Conservation (phyloP, 2,888 invertebrate genomes). For the Creontiades dilutus region DNA sequence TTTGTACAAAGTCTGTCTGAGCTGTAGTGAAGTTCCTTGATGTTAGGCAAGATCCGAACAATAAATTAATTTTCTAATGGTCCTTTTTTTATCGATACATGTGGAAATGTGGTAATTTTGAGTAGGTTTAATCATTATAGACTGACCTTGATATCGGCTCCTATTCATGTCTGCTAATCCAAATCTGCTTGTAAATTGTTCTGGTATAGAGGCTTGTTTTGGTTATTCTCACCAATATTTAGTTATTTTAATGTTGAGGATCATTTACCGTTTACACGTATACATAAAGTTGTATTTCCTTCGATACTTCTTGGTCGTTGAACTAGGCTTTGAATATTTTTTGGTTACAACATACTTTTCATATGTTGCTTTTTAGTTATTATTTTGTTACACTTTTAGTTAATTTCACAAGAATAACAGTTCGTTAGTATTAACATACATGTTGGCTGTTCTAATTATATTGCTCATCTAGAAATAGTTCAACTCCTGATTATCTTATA, state of each 20-base stretch:
- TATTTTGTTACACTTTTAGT: neutral
- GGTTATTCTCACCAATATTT: neutral
- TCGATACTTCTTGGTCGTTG: neutral
- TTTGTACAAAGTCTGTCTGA: slow-evolving; percentile 23
- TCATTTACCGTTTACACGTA: neutral
- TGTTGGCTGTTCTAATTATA: too few relatives aligned
- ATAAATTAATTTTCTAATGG: slow-evolving; percentile 36
- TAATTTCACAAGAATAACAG: too few relatives aligned
- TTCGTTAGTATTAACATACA: too few relatives aligned
- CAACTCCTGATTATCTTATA: too few relatives aligned
- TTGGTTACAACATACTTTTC: neutral
- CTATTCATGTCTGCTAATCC: neutral
- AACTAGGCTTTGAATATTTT: neutral
- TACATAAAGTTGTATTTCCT: neutral
- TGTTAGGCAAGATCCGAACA: slow-evolving; percentile 37
- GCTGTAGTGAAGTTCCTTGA: slow-evolving; percentile 49
- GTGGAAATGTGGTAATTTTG: neutral
- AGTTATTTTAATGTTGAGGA: neutral
- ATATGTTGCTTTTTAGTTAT: slow-evolving; percentile 2
- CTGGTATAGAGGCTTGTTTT: neutral
- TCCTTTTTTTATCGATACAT: neutral
- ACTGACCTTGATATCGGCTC: slow-evolving; percentile 4
- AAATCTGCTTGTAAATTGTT: neutral
- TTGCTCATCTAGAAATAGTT: too few relatives aligned
- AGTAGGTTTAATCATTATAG: slow-evolving; percentile 6